Evolutionary conservation across 2,888 invertebrate genomes (phyloP), one percentile per base, ranked within the genome.

Genomic region (Nyleta sp.): DNA sequence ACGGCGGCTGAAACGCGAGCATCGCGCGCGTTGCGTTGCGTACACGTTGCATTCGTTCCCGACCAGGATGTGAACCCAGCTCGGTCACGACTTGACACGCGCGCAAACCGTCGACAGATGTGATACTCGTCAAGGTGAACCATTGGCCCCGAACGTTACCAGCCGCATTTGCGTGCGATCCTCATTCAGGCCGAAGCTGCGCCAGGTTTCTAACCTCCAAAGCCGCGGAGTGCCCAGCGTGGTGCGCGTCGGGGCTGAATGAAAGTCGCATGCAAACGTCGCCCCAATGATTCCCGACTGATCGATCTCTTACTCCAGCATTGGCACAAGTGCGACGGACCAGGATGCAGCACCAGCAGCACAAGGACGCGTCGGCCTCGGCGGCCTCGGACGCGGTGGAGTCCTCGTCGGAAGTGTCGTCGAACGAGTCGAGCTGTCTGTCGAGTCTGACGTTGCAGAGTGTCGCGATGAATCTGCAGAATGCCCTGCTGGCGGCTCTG

Each of bases 401-500:
- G 52, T 79, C 84, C 0, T 80, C 82, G 22, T 77, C 72, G 13
- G 70, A 76, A 8, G 28, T 65, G 46, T 52, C 65, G 8, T 53
- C 80, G 10, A 68, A 38, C 38, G 83, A 84, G 7, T 77, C 80
- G 11, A 64, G 80, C 18, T 81, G 81, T 15, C 68, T 90, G 59
- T 87, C 90, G 2, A 89, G 85, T 83, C 68, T 90, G 24, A 88
- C 90, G 24, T 70, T 93, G 15, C 95, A 95, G 90, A 95, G 94
- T 85, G 96, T 96, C 55, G 78, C 80, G 46, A 73, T 79, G 57
- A 79, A 79, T 7, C 91, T 96, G 59, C 96, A 97, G 91, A 96
- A 95, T 87, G 96, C 96, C 7, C 95, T 97, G 93, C 95, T 96
- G 91, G 95, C 94, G 85, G 96, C 96, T 8, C 91, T 96, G 81